Conservation (phyloP, 2,797 vertebrate genomes). For the Coregonus ussuriensis region DNA sequence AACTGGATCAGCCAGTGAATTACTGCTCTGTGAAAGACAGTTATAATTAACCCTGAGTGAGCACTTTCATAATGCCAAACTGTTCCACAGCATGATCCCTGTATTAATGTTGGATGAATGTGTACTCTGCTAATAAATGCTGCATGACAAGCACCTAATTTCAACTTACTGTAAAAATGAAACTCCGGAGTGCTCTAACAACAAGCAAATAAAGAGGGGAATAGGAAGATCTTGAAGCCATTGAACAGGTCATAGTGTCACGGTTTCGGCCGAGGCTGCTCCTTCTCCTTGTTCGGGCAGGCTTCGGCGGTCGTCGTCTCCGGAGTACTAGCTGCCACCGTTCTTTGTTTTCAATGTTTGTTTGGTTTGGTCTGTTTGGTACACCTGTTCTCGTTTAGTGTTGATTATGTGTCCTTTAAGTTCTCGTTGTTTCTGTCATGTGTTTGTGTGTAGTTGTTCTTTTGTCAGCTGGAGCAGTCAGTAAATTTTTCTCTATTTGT, state of each 20-base stretch:
- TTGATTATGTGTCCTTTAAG: too few species aligned
- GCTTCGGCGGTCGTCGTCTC: too few species aligned
- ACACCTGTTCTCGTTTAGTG: too few species aligned
- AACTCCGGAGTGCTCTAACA: slow-evolving; percentile 13
- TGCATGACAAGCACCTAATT: slow-evolving; percentile 4
- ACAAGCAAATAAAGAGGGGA: slow-evolving; percentile 14
- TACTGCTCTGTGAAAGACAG: slow-evolving; percentile 56
- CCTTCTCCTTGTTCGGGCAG: too few species aligned
- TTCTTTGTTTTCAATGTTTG: too few species aligned
- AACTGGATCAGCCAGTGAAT: slow-evolving; percentile 65
- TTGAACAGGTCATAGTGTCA: slow-evolving; percentile 12
- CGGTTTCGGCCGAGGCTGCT: too few species aligned
- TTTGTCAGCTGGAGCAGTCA: too few species aligned
- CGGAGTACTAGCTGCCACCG: too few species aligned
- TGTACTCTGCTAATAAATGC: slow-evolving; percentile 26
- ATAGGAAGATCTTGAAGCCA: background rate
- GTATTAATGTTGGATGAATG: slow-evolving; percentile 44
- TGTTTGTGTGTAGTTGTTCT: too few species aligned
- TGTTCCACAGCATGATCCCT: slow-evolving; percentile 38
- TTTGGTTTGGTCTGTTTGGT: too few species aligned
- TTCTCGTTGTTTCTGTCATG: too few species aligned
- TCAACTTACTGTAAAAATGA: slow-evolving; percentile 22
- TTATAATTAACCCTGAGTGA: slow-evolving; percentile 60
- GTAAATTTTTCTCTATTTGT: too few species aligned
- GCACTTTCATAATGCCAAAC: slow-evolving; percentile 58